These are phyloP conservation scores for Bergia sp. DNA, from an alignment of 92 coral and sea anemone genomes.

Conservation along the genomic window DNA sequence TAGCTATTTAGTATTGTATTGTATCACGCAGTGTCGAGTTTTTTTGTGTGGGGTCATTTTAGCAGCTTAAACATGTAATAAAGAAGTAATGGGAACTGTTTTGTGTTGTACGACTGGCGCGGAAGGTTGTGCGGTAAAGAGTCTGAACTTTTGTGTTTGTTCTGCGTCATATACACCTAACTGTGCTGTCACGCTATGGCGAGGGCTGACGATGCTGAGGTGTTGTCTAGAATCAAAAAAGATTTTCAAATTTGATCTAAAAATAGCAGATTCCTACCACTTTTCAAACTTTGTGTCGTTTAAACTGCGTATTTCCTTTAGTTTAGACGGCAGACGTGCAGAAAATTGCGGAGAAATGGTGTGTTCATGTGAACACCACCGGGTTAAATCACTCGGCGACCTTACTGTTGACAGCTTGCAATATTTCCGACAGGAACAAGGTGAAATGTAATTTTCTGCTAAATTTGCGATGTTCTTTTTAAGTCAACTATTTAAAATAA, in stretches of 20 bases:
- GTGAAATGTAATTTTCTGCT: background rate
- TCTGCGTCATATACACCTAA: constrained; percentile 12
- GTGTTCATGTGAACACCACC: background rate
- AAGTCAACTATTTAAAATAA: too few species aligned
- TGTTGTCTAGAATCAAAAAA: background rate
- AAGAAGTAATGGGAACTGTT: constrained; percentile 7
- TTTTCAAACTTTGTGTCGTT: background rate
- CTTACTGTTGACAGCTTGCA: background rate
- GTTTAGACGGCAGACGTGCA: background rate
- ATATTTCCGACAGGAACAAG: background rate
- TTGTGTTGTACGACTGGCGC: background rate
- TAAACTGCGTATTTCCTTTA: background rate
- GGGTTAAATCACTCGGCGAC: background rate
- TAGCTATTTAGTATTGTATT: background rate
- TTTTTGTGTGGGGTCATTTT: background rate
- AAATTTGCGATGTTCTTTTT: background rate
- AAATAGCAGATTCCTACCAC: background rate
- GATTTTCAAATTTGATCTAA: background rate
- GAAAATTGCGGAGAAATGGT: too few species aligned
- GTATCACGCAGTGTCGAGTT: background rate
- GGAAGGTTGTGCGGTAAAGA: background rate
- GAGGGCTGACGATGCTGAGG: background rate
- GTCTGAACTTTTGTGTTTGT: constrained; percentile 13
- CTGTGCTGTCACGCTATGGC: background rate
- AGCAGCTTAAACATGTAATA: background rate